phyloP scores from a whole-genome alignment of 2,797 vertebrate genomes.

The Acipenser oxyrinchus region DNA sequence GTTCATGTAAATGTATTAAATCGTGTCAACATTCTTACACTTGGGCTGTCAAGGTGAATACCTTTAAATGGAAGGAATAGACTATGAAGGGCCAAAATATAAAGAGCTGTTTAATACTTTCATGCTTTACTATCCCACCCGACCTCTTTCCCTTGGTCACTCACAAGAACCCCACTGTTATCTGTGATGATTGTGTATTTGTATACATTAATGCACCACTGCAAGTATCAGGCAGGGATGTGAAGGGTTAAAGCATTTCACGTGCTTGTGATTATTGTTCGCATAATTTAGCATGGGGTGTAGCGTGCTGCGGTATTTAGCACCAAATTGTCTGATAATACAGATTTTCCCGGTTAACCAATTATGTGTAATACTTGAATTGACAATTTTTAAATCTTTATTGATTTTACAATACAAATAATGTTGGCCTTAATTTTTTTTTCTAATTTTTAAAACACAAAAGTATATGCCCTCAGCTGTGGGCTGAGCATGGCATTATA shows the following conservation, averaged over 20 bases:
- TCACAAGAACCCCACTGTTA: not conserved
- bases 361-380: too few relatives aligned
- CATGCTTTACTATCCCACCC: too few relatives aligned
- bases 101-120: too few relatives aligned
- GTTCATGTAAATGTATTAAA: too few relatives aligned
- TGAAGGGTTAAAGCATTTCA: not conserved
- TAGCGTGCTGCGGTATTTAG: not conserved
- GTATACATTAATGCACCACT: constrained; percentile 1
- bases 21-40: too few relatives aligned
- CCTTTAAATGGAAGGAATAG: too few relatives aligned
- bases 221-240: not conserved
- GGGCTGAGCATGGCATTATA: constrained; percentile 27
- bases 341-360: too few relatives aligned
- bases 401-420: not conserved
- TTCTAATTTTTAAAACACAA: constrained; percentile 1
- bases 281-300: constrained; percentile 6
- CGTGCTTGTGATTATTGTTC: constrained; percentile 15
- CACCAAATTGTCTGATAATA: not conserved
- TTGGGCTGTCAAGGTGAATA: too few relatives aligned
- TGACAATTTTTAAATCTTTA: not conserved
- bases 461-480: not conserved
- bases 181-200: constrained; percentile 2
- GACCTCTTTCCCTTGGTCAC: too few relatives aligned
- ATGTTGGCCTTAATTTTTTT: not conserved
- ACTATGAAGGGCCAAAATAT: too few relatives aligned